Evolutionary conservation across 2,888 invertebrate species (phyloP).

Genomic region (Gandaritis pyraliata): DNA sequence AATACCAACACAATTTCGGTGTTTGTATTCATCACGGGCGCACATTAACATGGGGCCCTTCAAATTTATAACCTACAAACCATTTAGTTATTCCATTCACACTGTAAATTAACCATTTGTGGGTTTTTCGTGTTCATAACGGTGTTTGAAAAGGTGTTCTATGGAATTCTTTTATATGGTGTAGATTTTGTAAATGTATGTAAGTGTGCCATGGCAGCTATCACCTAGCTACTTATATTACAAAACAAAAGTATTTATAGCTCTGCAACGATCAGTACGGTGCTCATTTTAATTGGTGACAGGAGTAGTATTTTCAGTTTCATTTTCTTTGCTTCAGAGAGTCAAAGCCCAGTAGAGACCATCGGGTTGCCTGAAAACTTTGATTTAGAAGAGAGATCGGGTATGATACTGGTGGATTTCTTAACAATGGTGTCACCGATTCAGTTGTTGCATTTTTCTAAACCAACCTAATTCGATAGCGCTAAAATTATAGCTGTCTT

Average conservation of each 20-base stretch:
- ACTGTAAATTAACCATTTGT: constrained; percentile 40
- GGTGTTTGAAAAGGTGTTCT: constrained; percentile 27
- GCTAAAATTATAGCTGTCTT: too few species aligned
- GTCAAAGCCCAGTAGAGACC: too few species aligned
- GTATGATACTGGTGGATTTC: too few species aligned
- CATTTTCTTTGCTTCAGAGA: not conserved
- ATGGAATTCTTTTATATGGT: constrained; percentile 22
- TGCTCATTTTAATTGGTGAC: not conserved
- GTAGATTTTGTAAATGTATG: constrained; percentile 21
- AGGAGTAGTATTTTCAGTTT: not conserved
- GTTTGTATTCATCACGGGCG: constrained; percentile 31
- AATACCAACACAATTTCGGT: constrained; percentile 26
- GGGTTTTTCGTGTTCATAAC: constrained; percentile 33
- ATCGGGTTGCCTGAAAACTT: too few species aligned
- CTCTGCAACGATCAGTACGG: not conserved
- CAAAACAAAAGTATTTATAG: not conserved
- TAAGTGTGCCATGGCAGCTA: constrained; percentile 16
- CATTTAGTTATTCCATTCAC: constrained; percentile 35
- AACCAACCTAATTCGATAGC: too few species aligned
- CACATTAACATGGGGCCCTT: constrained; percentile 28
- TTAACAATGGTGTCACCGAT: too few species aligned
- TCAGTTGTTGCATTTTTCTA: too few species aligned
- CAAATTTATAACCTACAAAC: constrained; percentile 31
- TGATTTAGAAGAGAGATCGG: too few species aligned
- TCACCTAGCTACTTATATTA: not conserved